Evolutionary conservation across 2,888 invertebrate species (phyloP), one percentile per base, ranked within the genome.

Genomic region (Epistrophella euchroma): DNA sequence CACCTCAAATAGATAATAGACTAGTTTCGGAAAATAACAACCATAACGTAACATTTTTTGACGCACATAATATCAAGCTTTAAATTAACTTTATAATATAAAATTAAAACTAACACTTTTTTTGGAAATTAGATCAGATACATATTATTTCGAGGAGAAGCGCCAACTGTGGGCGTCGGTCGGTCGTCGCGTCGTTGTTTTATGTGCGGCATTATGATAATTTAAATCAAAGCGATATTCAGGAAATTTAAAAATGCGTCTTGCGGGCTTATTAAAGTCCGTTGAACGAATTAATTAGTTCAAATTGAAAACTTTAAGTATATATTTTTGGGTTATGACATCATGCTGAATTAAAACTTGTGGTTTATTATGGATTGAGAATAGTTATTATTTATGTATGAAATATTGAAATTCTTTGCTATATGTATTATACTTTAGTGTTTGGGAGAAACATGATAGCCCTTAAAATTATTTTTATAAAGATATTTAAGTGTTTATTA

Each of bases 111-210:
- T 4, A 60, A 62, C 71, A 32, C 13, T 75, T 56, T 56, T 32
- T 75, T 56, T 58, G 64, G 50, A 77, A 82, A 82, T 77, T 72
- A 28, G 81, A 82, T 72, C 81, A 76, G 40, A 76, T 17, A 35
- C 47, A 37, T 32, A 19, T 10, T 35, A 47, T 43, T 22, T 47
- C 37, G 37, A 60, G 28, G 19, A 22, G 13, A 72, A 68, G 82
- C 82, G 77, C 82, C 82, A 82, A 82, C 47, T 52, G 72, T 82
- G 55, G 82, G 72, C 52, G 82, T 58, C n/a, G n/a, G n/a, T n/a
- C n/a, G n/a, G n/a, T n/a, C n/a, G n/a, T n/a, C n/a, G n/a, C n/a
- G n/a, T n/a, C n/a, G n/a, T 50, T 45, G 2, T 19, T 66, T 66
- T n/a, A 47, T 45, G 55, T 68, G 72, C 62, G 72, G 66, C 76